Base-by-base conservation (phyloP, 2,888 invertebrate genomes). In the Eristalinus sepulchralis region DNA sequence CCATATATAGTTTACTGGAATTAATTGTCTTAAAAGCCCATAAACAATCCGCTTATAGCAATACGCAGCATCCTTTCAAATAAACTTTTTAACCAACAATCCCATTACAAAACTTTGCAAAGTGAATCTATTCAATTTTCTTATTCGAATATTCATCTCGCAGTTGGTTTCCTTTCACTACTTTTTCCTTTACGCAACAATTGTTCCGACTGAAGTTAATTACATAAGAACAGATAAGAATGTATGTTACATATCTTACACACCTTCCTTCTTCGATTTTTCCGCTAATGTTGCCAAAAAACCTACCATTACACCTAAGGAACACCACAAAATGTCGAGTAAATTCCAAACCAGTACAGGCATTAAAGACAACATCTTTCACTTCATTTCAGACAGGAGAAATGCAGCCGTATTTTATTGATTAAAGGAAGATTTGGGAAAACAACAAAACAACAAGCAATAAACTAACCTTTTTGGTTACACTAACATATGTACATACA, bases 71-170 rank as follows among this genome's bases (percentile, higher is more conserved):
- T 63, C 53, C 22, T 55, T 27, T 27, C 13, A 11, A 27, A 33
- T 10, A 76, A 76, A 10, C 31, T 78, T 80, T 39, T 34, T 80
- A 57, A 63, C 77, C 68, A 63, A 77, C 68, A 81, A 81, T 63
- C 59, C 47, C 22, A 36, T 77, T 63, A 68, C 11, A 31, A 68
- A 72, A 71, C n/a, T 72, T 84, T 9, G 27, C 31, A 66, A 70
- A 36, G 24, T 33, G 60, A 64, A 73, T 63, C 47, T 55, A 78
- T 63, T 78, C 73, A 78, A 79, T 79, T 83, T 75, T 47, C 81
- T 75, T 81, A 63, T 75, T 59, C 62, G 17, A 55, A 33, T 66
- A 62, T 62, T 11, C 36, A 63, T 62, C 63, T 62, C 20, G 20
- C 63, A 33, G 24, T 33, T 22, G 17, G 39, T 55, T 71, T 17